Percentiles rank a stretch among this genome's conserved stretches.
Conservation (phyloP, 1,140 invertebrate species). For the Cardiocondyla obscurior region DNA sequence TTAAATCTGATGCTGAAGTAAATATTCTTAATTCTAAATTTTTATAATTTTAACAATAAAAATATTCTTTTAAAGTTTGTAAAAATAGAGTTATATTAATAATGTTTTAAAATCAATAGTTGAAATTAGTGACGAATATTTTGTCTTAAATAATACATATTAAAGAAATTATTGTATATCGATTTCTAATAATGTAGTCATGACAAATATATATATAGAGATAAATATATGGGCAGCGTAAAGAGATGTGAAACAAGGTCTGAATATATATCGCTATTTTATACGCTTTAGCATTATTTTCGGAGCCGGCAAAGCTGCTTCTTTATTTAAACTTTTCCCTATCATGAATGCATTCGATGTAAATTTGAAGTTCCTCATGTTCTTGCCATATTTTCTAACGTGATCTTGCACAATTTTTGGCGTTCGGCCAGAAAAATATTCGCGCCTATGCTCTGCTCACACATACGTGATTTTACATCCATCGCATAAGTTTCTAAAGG, state of each 20-base stretch:
- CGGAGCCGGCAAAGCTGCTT: not conserved
- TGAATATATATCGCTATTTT: not conserved
- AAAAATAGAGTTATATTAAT: not conserved
- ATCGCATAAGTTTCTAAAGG: not conserved
- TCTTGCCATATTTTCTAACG: constrained; percentile 1
- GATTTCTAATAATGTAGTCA: not conserved
- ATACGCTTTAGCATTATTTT: not conserved
- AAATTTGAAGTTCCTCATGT: constrained; percentile 19
- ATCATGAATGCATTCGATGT: not conserved
- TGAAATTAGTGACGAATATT: not conserved
- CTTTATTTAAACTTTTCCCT: not conserved
- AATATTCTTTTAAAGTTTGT: too few species aligned
- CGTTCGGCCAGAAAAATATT: constrained; percentile 2
- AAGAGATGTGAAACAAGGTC: not conserved
- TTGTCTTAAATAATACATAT: not conserved
- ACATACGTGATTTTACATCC: not conserved
- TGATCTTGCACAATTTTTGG: constrained; percentile 34
- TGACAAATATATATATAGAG: not conserved
- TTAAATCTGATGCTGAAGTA: not conserved
- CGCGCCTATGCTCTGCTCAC: not conserved
- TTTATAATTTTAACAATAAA: not conserved
- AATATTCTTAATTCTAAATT: not conserved
- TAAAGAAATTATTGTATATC: not conserved
- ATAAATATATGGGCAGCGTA: too few species aligned
- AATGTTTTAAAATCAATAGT: too few species aligned